Conservation (phyloP, 2,888 invertebrate genomes). For the Eumerus sabulonum region DNA sequence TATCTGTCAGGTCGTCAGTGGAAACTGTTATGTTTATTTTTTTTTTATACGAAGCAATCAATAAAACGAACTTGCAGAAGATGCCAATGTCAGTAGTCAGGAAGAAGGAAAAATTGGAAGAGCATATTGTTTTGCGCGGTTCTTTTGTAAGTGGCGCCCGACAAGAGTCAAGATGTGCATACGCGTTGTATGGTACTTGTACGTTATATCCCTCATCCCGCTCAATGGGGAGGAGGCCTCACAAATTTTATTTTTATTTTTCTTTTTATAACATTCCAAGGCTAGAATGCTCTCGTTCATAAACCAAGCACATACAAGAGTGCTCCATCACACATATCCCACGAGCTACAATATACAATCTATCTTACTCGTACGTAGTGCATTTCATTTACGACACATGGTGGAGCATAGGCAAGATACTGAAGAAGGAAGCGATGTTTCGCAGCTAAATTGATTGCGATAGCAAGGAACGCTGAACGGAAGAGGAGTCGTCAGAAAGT, state of each 20-base stretch:
- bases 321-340: not conserved
- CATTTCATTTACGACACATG: constrained; percentile 13
- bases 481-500: constrained; percentile 49
- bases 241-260: constrained; percentile 26
- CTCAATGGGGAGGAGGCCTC: constrained; percentile 25
- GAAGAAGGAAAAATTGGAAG: constrained; percentile 14
- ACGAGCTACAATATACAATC: too few relatives aligned
- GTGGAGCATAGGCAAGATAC: constrained; percentile 50
- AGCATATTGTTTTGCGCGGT: constrained; percentile 23
- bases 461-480: constrained; percentile 5
- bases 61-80: constrained; percentile 22
- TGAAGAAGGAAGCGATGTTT: constrained; percentile 46
- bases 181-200: too few relatives aligned
- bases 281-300: constrained; percentile 53
- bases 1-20: not conserved
- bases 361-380: not conserved
- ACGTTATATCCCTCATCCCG: constrained; percentile 7
- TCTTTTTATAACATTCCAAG: constrained; percentile 44
- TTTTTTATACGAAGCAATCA: constrained; percentile 11
- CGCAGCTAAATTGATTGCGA: constrained; percentile 48
- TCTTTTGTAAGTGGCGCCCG: constrained; percentile 13
- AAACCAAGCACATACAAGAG: constrained; percentile 37
- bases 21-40: not conserved
- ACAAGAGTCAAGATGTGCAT: constrained; percentile 19
- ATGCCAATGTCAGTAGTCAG: constrained; percentile 54